Evolutionary conservation across 2,888 invertebrate species (phyloP).

Genomic region (Idaea aversata): DNA sequence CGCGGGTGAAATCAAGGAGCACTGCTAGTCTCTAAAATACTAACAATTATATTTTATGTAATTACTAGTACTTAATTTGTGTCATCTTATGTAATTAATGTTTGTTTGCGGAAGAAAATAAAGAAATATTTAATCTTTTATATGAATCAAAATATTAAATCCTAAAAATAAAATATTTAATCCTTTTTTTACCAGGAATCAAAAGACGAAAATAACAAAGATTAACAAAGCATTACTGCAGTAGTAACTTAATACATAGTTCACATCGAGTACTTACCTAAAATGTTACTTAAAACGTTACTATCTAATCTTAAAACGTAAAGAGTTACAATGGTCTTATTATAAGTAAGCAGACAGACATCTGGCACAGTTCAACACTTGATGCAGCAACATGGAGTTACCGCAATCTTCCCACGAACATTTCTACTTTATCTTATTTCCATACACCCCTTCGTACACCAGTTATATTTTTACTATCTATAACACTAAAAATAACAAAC

Average conservation of each 20-base stretch:
- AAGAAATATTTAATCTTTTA: no score
- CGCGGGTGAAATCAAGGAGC: no score
- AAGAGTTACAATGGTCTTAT: slow-evolving; percentile 36
- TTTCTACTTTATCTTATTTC: slow-evolving; percentile 35
- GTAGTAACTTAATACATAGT: background rate
- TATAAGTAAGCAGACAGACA: slow-evolving; percentile 35
- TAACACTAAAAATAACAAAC: background rate
- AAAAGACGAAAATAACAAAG: no score
- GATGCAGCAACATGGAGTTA: slow-evolving; percentile 32
- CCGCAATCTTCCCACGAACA: slow-evolving; percentile 41
- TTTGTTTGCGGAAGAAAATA: no score
- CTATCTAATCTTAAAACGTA: slow-evolving; percentile 20
- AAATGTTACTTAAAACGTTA: slow-evolving; percentile 6
- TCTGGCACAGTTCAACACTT: slow-evolving; percentile 38
- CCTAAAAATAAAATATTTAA: no score
- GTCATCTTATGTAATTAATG: no score
- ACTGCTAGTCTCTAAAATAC: no score
- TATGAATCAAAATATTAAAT: no score
- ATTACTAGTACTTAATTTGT: no score
- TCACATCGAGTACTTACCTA: slow-evolving; percentile 5
- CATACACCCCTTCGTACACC: slow-evolving; percentile 21
- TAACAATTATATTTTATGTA: no score
- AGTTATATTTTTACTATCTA: slow-evolving; percentile 13
- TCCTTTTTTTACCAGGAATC: no score
- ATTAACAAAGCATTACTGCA: no score